Percentiles rank a stretch among this genome's conserved stretches.
These are phyloP conservation scores for Arion vulgaris DNA, from an alignment of 1,140 invertebrate species.

Conservation along the genomic window DNA sequence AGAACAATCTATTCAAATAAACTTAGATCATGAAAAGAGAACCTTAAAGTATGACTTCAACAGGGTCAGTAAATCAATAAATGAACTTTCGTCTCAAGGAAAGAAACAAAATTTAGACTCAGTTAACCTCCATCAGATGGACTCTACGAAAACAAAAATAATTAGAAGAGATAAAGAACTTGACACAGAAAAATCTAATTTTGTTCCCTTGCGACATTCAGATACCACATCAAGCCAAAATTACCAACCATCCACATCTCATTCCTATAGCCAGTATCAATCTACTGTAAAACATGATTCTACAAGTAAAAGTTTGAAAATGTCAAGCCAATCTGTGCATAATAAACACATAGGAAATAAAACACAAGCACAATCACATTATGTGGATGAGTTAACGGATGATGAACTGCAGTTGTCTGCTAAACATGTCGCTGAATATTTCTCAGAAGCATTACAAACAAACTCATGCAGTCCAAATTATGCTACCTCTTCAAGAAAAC, in stretches of 20 bases:
- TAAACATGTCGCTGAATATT: slow-evolving; percentile 25
- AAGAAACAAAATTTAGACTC: background rate
- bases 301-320: background rate
- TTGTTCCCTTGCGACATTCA: background rate
- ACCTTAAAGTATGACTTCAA: slow-evolving; percentile 11
- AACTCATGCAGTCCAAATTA: background rate
- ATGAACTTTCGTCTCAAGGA: background rate
- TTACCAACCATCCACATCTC: background rate
- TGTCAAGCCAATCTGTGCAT: background rate
- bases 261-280: background rate
- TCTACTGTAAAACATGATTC: background rate
- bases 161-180: background rate
- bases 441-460: background rate
- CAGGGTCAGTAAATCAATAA: background rate
- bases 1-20: background rate
- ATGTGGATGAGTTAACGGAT: slow-evolving; percentile 1
- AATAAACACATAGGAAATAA: background rate
- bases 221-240: background rate
- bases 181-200: background rate
- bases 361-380: background rate
- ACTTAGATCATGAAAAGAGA: slow-evolving; percentile 3
- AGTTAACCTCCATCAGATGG: background rate
- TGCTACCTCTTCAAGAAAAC: background rate
- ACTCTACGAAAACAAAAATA: background rate
- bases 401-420: slow-evolving; percentile 22